phyloP scores from a whole-genome alignment of 2,113 vertebrate species.

The Aegotheles bennettii region DNA sequence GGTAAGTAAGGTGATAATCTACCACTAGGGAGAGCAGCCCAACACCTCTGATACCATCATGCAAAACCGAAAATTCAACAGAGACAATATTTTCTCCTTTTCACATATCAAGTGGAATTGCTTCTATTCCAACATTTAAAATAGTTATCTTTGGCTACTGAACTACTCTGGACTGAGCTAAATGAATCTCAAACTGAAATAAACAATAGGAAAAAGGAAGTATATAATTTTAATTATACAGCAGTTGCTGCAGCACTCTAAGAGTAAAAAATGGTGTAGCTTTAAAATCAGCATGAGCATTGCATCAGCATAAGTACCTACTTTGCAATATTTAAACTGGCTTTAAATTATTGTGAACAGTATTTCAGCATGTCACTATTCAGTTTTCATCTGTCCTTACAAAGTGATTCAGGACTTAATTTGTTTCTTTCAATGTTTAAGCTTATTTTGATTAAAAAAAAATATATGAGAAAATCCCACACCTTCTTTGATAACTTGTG shows the following conservation, averaged over 20 bases:
- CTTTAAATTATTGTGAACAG: neutral
- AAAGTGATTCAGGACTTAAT: neutral
- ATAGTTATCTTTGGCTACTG: neutral
- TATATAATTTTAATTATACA: neutral
- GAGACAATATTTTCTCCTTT: neutral
- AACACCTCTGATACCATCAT: neutral
- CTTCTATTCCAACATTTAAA: neutral
- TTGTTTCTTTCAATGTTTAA: neutral
- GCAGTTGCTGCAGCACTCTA: neutral
- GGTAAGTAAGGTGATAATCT: neutral
- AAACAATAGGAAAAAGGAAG: neutral
- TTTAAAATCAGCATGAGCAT: neutral
- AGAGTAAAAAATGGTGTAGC: neutral
- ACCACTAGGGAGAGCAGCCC: neutral
- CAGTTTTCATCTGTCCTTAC: neutral
- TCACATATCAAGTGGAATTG: neutral
- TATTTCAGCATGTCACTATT: neutral
- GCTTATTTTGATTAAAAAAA: neutral
- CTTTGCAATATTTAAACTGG: too few relatives aligned
- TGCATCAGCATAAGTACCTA: neutral
- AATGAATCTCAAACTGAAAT: neutral
- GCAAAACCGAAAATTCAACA: neutral
- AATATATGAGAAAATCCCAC: neutral
- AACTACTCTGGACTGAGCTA: neutral
- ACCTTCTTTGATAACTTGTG: constrained; percentile 96